Conservation (phyloP, 2,113 vertebrate genomes). For the Heliornis fulica region DNA sequence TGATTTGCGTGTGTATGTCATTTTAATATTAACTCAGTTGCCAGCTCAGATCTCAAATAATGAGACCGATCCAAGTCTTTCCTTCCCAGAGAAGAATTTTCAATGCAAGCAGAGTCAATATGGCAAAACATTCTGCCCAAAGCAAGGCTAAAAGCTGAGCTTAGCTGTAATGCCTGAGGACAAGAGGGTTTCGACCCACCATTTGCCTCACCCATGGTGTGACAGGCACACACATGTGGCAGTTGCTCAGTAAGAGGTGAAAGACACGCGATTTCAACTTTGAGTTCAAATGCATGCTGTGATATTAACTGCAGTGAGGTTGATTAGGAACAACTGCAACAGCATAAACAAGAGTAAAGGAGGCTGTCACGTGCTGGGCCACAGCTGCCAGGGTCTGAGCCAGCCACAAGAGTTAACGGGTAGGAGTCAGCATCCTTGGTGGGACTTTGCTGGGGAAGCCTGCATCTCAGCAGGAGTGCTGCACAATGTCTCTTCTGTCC, state of each 20-base stretch:
- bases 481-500: not conserved
- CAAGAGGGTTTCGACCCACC: not conserved
- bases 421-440: not conserved
- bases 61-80: not conserved
- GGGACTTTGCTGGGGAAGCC: not conserved
- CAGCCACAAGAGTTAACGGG: not conserved
- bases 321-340: not conserved
- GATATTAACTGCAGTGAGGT: conserved; percentile 18
- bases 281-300: not conserved
- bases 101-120: not conserved
- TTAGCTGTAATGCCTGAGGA: not conserved
- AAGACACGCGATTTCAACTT: not conserved
- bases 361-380: not conserved
- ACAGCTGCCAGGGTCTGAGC: not conserved
- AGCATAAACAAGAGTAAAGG: not conserved
- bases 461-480: not conserved
- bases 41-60: conserved; percentile 32
- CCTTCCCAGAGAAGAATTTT: conserved; percentile 5
- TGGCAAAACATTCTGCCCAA: not conserved
- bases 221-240: not conserved
- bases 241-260: not conserved
- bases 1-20: not conserved
- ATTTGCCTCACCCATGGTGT: not conserved
- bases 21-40: conserved; percentile 24
- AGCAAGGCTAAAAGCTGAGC: not conserved